Percentiles rank a stretch among this genome's conserved stretches.
phyloP scores from a whole-genome alignment of 2,797 vertebrate species.

The Thunnus albacares region DNA sequence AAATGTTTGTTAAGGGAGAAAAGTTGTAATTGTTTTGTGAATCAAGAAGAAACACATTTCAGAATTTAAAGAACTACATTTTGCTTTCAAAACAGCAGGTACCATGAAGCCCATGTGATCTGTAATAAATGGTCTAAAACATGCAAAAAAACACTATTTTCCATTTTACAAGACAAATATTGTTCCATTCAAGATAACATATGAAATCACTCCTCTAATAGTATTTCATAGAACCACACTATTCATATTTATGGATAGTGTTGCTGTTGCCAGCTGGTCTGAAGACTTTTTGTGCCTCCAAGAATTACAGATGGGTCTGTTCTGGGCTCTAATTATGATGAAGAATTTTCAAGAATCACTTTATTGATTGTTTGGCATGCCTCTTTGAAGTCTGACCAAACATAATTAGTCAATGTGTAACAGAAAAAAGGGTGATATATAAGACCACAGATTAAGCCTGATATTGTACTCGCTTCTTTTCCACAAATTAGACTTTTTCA shows the following conservation, averaged over 20 bases:
- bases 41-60: too few species aligned
- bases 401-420: neutral
- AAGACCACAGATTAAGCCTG: neutral
- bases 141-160: neutral
- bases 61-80: too few species aligned
- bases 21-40: too few species aligned
- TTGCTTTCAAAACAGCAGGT: too few species aligned
- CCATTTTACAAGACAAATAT: neutral
- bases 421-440: neutral
- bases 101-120: too few species aligned
- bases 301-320: slow-evolving; percentile 1
- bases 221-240: neutral
- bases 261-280: neutral
- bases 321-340: neutral
- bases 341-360: neutral
- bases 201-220: neutral
- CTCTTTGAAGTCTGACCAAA: slow-evolving; percentile 5
- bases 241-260: neutral
- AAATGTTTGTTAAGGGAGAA: neutral
- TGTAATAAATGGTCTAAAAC: neutral
- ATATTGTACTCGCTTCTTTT: too few species aligned
- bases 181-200: neutral
- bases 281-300: slow-evolving; percentile 1
- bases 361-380: neutral
- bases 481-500: neutral